These are phyloP conservation scores for Hartigia nigra DNA, from an alignment of 2,888 invertebrate species.

Conservation along the genomic window DNA sequence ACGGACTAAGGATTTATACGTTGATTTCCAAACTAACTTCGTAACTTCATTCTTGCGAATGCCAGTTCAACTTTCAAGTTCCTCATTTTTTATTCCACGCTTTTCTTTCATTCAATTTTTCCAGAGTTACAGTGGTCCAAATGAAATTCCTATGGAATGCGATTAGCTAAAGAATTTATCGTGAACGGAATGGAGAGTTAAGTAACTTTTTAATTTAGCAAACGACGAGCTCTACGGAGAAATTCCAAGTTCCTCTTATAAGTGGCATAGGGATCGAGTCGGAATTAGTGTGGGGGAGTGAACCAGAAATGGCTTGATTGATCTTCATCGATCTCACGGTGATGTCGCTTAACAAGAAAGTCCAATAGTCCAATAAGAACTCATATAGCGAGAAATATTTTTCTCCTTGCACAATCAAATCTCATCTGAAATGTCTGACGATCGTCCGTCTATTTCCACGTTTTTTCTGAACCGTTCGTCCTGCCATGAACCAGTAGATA, in stretches of 20 bases:
- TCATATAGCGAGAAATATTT: not conserved
- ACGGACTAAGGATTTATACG: not conserved
- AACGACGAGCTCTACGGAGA: not conserved
- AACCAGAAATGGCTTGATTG: not conserved
- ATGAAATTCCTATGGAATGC: not conserved
- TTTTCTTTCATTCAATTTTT: not conserved
- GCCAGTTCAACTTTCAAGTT: not conserved
- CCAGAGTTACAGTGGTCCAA: not conserved
- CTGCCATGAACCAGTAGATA: not conserved
- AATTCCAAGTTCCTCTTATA: not conserved
- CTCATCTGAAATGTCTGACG: not conserved
- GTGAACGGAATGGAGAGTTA: not conserved
- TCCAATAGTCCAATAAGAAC: not conserved
- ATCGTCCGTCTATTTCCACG: not conserved
- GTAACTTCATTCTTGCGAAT: not conserved
- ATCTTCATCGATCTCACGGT: not conserved
- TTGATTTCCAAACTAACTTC: not conserved
- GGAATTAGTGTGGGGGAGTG: not conserved
- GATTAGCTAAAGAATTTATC: not conserved
- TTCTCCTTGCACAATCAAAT: not conserved
- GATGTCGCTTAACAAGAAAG: not conserved
- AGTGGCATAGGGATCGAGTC: not conserved
- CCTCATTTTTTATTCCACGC: not conserved
- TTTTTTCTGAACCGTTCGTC: not conserved
- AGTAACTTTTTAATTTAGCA: not conserved